Conservation (phyloP, 2,113 vertebrate genomes). For the Spermophilus dauricus region DNA sequence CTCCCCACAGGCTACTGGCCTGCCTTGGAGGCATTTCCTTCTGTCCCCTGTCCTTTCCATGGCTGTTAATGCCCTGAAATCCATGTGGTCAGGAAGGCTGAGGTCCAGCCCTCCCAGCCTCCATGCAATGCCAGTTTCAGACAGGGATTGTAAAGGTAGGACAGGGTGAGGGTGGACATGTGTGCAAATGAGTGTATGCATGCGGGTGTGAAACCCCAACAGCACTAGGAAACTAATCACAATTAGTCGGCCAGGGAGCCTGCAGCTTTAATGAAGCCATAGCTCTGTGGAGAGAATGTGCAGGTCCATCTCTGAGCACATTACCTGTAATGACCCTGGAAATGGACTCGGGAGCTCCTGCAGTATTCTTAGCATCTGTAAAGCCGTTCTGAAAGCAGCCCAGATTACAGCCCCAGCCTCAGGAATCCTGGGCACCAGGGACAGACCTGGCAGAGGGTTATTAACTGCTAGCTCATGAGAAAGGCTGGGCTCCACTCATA, state of each 20-base stretch:
- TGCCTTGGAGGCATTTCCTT: background rate
- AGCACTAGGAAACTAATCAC: slow-evolving; percentile 66
- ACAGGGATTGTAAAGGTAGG: no score
- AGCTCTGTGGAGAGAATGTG: background rate
- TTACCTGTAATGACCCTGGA: slow-evolving; percentile 58
- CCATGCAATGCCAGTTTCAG: background rate
- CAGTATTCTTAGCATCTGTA: slow-evolving; percentile 62
- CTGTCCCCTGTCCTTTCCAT: fast-evolving
- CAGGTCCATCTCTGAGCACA: background rate
- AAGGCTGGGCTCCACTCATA: background rate
- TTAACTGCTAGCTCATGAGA: background rate
- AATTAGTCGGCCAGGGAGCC: slow-evolving; percentile 47
- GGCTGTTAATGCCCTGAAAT: background rate
- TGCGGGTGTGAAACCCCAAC: background rate
- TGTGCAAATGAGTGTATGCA: background rate
- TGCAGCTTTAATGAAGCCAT: slow-evolving; percentile 75
- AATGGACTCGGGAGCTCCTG: slow-evolving; percentile 50
- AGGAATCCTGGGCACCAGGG: background rate
- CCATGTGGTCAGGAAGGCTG: background rate
- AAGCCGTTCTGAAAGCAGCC: background rate
- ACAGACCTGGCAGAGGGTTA: background rate
- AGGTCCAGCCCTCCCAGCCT: no score
- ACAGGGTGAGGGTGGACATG: background rate
- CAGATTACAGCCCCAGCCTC: background rate
- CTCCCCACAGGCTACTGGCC: background rate